phyloP scores from a whole-genome alignment of 2,113 vertebrate genomes.

The Salvator merianae region DNA sequence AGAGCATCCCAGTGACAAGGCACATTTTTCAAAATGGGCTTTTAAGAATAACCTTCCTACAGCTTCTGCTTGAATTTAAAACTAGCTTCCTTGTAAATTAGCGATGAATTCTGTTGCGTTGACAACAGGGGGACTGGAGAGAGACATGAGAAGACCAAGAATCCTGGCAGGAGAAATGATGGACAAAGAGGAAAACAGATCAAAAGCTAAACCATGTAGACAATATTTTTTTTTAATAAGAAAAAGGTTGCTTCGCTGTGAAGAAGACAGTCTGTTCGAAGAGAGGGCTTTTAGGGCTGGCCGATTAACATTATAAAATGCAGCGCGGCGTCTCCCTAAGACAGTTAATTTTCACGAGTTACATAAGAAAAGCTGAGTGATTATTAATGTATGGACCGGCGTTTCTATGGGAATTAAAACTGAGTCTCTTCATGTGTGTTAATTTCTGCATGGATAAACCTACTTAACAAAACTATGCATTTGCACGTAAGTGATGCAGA shows the following conservation, averaged over 20 bases:
- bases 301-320: not conserved
- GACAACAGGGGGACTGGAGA: constrained; percentile 1
- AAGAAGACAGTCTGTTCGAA: not conserved
- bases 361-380: not conserved
- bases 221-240: not conserved
- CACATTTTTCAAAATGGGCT: not conserved
- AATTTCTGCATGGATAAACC: not conserved
- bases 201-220: not conserved
- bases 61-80: not conserved
- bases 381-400: not conserved
- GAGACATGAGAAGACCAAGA: not conserved
- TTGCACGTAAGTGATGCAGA: not conserved
- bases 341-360: constrained; percentile 21
- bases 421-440: not conserved
- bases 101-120: constrained; percentile 7
- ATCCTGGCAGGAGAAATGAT: not conserved
- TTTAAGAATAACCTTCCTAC: not conserved
- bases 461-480: not conserved
- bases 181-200: not conserved
- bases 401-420: constrained; percentile 13
- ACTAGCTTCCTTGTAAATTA: not conserved
- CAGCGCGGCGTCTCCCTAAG: not conserved
- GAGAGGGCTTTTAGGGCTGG: not conserved
- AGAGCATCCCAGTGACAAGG: not conserved
- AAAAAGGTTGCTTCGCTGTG: not conserved